A percentile compares a stretch with the other conserved stretches of the same genome.
These are phyloP conservation scores for Mantis religiosa DNA, from an alignment of 2,888 invertebrate genomes.

Conservation along the genomic window DNA sequence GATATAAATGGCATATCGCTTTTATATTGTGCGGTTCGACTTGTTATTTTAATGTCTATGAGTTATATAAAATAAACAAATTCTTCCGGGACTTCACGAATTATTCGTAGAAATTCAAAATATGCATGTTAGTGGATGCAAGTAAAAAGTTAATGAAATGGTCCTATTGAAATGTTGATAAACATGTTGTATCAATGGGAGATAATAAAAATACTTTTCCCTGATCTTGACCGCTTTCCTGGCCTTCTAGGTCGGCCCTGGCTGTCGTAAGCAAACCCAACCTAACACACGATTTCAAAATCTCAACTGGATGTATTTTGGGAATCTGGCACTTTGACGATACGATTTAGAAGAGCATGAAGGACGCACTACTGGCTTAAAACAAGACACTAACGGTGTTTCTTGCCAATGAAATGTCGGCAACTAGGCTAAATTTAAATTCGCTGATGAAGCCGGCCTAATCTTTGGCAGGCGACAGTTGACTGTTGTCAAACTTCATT, in stretches of 20 bases:
- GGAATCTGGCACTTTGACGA: not conserved
- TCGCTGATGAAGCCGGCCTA: not conserved
- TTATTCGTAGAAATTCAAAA: no score
- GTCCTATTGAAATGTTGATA: no score
- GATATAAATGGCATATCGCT: no score
- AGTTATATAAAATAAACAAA: no score
- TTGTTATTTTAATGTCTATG: no score
- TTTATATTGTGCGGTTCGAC: no score
- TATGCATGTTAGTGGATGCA: no score
- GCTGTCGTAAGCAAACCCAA: not conserved
- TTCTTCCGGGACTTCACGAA: no score
- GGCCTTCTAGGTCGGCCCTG: not conserved
- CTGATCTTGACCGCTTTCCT: not conserved
- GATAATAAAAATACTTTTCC: not conserved
- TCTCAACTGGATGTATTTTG: not conserved
- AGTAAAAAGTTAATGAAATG: no score
- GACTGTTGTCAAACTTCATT: not conserved
- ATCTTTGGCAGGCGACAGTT: not conserved
- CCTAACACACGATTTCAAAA: not conserved
- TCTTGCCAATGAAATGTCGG: constrained; percentile 15
- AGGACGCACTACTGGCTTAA: not conserved
- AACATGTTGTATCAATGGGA: not conserved
- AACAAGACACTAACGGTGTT: not conserved
- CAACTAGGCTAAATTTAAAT: constrained; percentile 5
- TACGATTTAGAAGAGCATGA: not conserved